phyloP scores from a whole-genome alignment of 2,888 invertebrate species.

The Nephrocerus scutellatus region DNA sequence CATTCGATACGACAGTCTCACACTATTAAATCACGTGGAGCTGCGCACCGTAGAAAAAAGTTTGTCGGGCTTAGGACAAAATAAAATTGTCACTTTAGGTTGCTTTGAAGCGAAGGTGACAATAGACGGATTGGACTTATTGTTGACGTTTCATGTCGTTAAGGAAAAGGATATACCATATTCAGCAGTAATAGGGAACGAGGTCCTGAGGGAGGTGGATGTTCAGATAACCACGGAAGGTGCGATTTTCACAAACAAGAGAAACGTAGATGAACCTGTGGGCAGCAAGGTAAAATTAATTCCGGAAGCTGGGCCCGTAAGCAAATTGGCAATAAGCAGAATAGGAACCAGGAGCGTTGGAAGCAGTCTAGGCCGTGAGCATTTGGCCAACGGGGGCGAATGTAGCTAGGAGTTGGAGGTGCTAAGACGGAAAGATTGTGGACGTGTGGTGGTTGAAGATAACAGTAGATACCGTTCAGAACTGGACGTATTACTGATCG shows the following conservation, averaged over 20 bases:
- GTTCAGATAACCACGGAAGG: slow-evolving; percentile 11
- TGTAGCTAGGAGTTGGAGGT: no score
- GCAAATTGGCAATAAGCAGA: not conserved
- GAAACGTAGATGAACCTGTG: not conserved
- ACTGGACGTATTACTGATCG: slow-evolving; percentile 5
- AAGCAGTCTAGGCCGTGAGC: no score
- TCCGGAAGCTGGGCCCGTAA: not conserved
- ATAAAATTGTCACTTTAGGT: slow-evolving; percentile 12
- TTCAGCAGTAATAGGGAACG: slow-evolving; percentile 17
- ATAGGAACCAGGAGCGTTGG: no score
- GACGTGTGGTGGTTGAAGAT: not conserved
- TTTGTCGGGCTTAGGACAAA: slow-evolving; percentile 14
- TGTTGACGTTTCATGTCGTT: slow-evolving; percentile 15
- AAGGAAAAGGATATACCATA: slow-evolving; percentile 13
- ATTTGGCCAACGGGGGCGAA: no score
- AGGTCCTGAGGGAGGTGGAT: slow-evolving; percentile 13
- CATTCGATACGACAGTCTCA: slow-evolving; percentile 12
- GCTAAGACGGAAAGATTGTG: no score
- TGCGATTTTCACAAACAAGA: slow-evolving; percentile 10
- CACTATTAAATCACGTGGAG: slow-evolving; percentile 8
- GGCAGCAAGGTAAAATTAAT: slow-evolving; percentile 1
- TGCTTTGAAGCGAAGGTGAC: slow-evolving; percentile 8
- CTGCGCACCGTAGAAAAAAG: not conserved
- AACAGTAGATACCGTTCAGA: not conserved
- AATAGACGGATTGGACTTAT: slow-evolving; percentile 11